Evolutionary conservation across 2,113 vertebrate genomes (phyloP), one percentile per base, ranked within the genome.

Genomic region (Zosterops lateralis): DNA sequence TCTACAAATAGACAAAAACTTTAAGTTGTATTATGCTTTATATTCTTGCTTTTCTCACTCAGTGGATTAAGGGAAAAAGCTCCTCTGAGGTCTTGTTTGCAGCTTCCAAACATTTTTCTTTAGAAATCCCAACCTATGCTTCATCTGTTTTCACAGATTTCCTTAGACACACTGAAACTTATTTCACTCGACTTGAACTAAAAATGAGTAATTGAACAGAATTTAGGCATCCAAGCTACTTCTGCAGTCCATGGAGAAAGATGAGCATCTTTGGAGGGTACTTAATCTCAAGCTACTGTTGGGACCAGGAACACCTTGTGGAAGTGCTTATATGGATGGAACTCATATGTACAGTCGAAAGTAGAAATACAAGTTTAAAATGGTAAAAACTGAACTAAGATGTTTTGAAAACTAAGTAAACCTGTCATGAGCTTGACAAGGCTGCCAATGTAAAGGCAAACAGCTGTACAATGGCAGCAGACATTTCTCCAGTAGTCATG

Each of bases 361-460:
- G 47, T 14, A 87, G 57, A 84, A 84, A 54, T 60, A 22, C 5
- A 44, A 19, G 14, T 60, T 71, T 47, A 25, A 87, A 91, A 84
- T n/a, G 1, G 12, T 57, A 62, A 81, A 92, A 91, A 62, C 9
- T 65, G 42, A 65, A 54, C 7, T 17, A 71, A 81, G 9, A 91
- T 66, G 82, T 89, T 96, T 82, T 92, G 84, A 92, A 97, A 97
- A 95, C 72, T 42, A 93, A 97, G 88, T 84, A 90, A 72, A 84
- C 71, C 91, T 95, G 87, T 97, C 95, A 96, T 45, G 92, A 95
- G 91, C 92, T 96, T 96, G 96, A 97, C 95, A 97, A 94, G 88
- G 54, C 45, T 96, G 90, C 96, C 95, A 96, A 86, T 68, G 90
- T 91, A 96, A 96, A 97, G 95, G 96, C 96, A 94, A 97, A 94